Percentiles rank a stretch among this genome's conserved stretches.
These are phyloP conservation scores for Emydocephalus ijimae DNA, from an alignment of 2,113 vertebrate genomes.

Conservation along the genomic window DNA sequence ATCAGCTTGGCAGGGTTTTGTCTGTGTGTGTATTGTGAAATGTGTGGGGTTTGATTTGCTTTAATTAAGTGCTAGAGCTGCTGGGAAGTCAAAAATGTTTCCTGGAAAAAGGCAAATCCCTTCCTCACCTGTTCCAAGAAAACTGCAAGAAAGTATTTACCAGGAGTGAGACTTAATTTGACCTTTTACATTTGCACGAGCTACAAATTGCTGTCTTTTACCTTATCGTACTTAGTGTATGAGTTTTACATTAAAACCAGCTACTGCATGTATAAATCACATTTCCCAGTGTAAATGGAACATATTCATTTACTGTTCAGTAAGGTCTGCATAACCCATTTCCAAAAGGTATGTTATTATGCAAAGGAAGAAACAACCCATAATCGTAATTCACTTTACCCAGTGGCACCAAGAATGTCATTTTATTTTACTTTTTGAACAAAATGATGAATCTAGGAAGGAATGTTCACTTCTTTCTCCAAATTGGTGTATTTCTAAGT, in stretches of 20 bases:
- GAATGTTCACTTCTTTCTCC: constrained; percentile 47
- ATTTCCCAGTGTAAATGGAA: constrained; percentile 39
- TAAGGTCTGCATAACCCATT: constrained; percentile 58
- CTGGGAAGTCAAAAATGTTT: not conserved
- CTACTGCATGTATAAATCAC: not conserved
- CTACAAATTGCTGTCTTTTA: not conserved
- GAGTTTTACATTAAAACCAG: not conserved
- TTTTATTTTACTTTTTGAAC: constrained; percentile 39
- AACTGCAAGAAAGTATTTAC: not conserved
- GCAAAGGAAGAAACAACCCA: constrained; percentile 65
- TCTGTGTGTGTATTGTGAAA: not conserved
- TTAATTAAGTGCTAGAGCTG: not conserved
- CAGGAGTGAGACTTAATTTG: not conserved
- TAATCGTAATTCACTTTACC: constrained; percentile 61
- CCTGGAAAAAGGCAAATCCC: not conserved
- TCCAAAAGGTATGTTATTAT: constrained; percentile 52
- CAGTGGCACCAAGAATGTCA: constrained; percentile 51
- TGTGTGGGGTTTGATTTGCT: not conserved
- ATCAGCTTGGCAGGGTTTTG: not conserved
- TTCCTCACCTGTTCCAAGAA: not conserved
- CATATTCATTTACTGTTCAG: constrained; percentile 40
- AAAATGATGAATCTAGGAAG: constrained; percentile 51
- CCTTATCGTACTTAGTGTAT: not conserved
- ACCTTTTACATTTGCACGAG: not conserved
- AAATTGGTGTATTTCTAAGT: constrained; percentile 32